phyloP scores from a whole-genome alignment of 2,113 vertebrate genomes.

The Dasyprocta punctata region DNA sequence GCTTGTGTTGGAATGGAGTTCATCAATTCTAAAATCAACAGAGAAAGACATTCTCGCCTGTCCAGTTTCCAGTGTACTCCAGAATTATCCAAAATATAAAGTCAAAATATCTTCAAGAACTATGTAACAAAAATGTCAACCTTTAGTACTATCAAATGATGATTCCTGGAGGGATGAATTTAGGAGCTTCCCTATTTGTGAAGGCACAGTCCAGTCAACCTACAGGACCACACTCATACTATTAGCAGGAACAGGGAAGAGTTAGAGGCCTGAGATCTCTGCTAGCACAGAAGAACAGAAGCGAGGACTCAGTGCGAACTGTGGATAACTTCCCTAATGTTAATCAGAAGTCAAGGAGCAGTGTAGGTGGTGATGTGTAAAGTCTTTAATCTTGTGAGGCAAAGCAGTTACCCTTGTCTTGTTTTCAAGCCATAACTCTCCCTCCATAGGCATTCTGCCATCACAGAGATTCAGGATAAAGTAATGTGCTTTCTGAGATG shows the following conservation, averaged over 20 bases:
- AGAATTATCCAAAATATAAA: background rate
- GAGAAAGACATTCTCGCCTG: background rate
- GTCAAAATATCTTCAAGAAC: background rate
- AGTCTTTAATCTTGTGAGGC: background rate
- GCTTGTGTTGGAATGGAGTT: background rate
- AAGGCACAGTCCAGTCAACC: background rate
- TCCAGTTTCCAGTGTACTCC: background rate
- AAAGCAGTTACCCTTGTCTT: too few species aligned
- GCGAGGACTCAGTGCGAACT: background rate
- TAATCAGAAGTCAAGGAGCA: background rate
- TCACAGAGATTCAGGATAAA: too few species aligned
- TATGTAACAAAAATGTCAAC: background rate
- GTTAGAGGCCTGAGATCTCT: background rate
- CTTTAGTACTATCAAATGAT: fast-evolving
- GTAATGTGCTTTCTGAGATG: too few species aligned
- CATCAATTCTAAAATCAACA: background rate
- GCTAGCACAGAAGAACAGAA: background rate
- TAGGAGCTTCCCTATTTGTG: background rate
- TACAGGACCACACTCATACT: background rate
- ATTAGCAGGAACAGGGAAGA: background rate
- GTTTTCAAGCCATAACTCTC: too few species aligned
- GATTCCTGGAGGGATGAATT: background rate
- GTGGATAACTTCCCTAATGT: background rate
- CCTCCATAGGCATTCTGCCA: too few species aligned
- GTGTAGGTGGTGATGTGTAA: background rate